phyloP scores from a whole-genome alignment of 2,113 vertebrate genomes.

The Perca schrenkii region DNA sequence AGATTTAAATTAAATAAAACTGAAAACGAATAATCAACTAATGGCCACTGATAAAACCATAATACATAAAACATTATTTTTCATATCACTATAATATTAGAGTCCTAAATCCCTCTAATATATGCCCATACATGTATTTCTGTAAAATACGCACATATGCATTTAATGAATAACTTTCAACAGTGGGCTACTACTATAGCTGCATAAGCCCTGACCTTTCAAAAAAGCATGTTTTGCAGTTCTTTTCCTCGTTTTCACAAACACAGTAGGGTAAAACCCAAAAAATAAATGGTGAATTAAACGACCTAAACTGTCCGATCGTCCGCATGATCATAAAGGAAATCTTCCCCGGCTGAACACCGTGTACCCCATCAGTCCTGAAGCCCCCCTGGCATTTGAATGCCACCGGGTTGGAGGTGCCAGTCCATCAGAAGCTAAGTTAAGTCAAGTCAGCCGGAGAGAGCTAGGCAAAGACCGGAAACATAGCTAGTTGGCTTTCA shows the following conservation, averaged over 20 bases:
- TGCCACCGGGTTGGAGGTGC: slow-evolving; percentile 68
- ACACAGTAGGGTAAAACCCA: background rate
- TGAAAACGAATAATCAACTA: background rate
- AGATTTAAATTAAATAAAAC: background rate
- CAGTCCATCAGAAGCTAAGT: slow-evolving; percentile 48
- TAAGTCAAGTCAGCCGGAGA: slow-evolving; percentile 43
- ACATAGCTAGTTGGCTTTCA: background rate
- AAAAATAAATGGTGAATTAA: background rate
- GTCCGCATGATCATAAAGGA: background rate
- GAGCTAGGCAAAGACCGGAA: slow-evolving; percentile 28
- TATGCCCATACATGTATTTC: background rate
- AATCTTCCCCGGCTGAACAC: slow-evolving; percentile 40
- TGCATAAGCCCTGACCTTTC: slow-evolving; percentile 42
- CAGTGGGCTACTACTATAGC: background rate
- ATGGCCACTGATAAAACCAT: background rate
- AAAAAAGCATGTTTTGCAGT: slow-evolving; percentile 29
- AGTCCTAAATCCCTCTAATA: background rate
- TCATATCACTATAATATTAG: background rate
- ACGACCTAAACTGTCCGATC: background rate
- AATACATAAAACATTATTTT: background rate
- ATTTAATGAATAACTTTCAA: slow-evolving; percentile 23
- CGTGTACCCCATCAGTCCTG: slow-evolving; percentile 50
- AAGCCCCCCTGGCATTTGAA: slow-evolving; percentile 57
- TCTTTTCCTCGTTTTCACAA: slow-evolving; percentile 15
- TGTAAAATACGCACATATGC: background rate